Evolutionary conservation across 2,797 vertebrate species (phyloP).

Genomic region (Tachyglossus aculeatus): DNA sequence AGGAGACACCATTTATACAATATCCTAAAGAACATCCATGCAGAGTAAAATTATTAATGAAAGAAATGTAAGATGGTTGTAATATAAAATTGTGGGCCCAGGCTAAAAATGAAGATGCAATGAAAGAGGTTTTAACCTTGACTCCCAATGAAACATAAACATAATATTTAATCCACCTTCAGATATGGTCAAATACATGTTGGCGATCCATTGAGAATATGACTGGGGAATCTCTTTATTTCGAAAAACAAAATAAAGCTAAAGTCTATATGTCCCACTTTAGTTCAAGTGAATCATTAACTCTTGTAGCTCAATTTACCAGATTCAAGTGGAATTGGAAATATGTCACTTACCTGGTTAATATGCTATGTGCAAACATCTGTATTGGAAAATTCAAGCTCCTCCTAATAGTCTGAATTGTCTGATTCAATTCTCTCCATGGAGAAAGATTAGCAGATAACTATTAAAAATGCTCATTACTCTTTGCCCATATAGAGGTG

Average conservation of each 20-base stretch:
- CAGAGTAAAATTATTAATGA: constrained; percentile 17
- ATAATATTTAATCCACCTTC: not conserved
- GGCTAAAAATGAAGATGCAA: constrained; percentile 2
- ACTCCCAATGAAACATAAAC: not conserved
- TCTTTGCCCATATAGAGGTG: no score
- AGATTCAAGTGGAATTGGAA: no score
- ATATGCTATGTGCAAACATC: no score
- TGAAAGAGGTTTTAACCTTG: not conserved
- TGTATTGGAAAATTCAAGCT: no score
- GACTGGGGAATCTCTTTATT: constrained; percentile 30
- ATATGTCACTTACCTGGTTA: no score
- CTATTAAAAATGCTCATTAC: no score
- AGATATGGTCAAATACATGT: not conserved
- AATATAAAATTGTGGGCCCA: constrained; percentile 23
- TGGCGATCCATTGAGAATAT: constrained; percentile 28
- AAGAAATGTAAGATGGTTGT: constrained; percentile 23
- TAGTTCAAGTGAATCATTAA: constrained; percentile 14
- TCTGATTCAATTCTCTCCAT: no score
- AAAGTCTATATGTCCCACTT: constrained; percentile 24
- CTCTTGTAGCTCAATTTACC: no score
- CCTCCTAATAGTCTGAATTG: no score
- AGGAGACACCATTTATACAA: not conserved
- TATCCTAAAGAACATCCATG: not conserved
- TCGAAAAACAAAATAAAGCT: constrained; percentile 30
- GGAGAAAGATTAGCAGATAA: no score